These are phyloP conservation scores for Dicyrtomina minuta DNA, from an alignment of 2,888 invertebrate species.

Conservation along the genomic window DNA sequence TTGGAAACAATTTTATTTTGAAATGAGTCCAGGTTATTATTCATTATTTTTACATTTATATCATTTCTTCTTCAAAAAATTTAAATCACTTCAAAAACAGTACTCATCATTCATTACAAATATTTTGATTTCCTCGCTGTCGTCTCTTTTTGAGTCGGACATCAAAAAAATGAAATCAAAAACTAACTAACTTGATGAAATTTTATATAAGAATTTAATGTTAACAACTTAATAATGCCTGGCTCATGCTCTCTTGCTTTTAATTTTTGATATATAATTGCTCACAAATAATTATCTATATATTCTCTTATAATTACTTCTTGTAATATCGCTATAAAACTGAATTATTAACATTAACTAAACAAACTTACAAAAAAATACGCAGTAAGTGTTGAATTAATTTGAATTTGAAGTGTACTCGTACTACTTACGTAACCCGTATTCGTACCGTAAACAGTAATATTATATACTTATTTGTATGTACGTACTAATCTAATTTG, in stretches of 20 bases:
- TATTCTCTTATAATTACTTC: too few species aligned
- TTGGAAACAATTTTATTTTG: constrained; percentile 98
- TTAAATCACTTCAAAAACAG: too few species aligned
- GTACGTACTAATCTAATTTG: too few species aligned
- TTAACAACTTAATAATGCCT: constrained; percentile 16
- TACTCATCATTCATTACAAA: background rate
- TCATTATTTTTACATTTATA: constrained; percentile 30
- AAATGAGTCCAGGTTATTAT: constrained; percentile 88
- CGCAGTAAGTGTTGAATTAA: background rate
- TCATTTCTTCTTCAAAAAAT: constrained; percentile 12
- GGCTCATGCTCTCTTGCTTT: constrained; percentile 26
- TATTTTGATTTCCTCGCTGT: background rate
- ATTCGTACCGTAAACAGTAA: too few species aligned
- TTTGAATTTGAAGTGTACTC: background rate
- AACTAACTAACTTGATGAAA: background rate
- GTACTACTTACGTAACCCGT: too few species aligned
- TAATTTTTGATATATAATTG: background rate
- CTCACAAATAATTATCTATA: background rate
- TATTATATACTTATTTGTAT: too few species aligned
- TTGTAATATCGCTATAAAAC: background rate
- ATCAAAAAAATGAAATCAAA: too few species aligned
- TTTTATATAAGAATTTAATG: too few species aligned
- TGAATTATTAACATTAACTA: background rate
- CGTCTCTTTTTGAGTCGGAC: too few species aligned
- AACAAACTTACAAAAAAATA: constrained; percentile 4